Evolutionary conservation across 2,113 vertebrate species (phyloP), one percentile per base, ranked within the genome.

Genomic region (Podocnemis expansa): DNA sequence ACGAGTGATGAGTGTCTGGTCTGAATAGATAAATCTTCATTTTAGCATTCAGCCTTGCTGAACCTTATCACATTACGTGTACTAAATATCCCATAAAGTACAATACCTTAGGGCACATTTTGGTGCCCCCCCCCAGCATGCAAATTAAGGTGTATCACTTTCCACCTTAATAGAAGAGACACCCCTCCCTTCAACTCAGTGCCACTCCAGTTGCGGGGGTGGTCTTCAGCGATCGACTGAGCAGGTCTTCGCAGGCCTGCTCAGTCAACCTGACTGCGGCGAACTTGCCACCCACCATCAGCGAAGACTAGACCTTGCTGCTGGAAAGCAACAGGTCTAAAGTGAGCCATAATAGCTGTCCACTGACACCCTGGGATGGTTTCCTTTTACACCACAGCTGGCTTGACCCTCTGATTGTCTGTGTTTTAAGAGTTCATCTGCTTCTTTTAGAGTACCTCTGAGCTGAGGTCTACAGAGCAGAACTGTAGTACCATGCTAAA

Each of bases 101-200:
- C 83, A 25, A 92, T 5, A 41, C 12, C 3, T 0, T 17, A 52
- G n/a, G 41, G 67, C 84, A 81, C 49, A 2, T 13, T 41, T 49
- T 19, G 5, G 63, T 31, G 21, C 10, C 5, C 55, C 5, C 80
- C 34, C n/a, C 38, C 19, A 22, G 55, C 89, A 49, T 1, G 11
- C 0, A 0, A 85, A 25, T 0, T 1, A 21, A 73, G n/a, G 4
- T 1, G 2, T 31, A 45, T 13, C 9, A 0, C 52, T 41, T 80
- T 55, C 88, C n/a, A 51, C 3, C 21, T 0, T 80, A 29, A 82
- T 25, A 56, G 58, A n/a, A 56, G 63, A 79, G 31, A 4, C 41
- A 10, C 5, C 87, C n/a, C 47, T 47, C 47, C 47, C 47, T 47
- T 47, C 47, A 47, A 47, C 47, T 47, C 47, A 47, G 47, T 10